These are phyloP conservation scores for Lepidurus packardi DNA, from an alignment of 1,140 invertebrate genomes.

Conservation along the genomic window DNA sequence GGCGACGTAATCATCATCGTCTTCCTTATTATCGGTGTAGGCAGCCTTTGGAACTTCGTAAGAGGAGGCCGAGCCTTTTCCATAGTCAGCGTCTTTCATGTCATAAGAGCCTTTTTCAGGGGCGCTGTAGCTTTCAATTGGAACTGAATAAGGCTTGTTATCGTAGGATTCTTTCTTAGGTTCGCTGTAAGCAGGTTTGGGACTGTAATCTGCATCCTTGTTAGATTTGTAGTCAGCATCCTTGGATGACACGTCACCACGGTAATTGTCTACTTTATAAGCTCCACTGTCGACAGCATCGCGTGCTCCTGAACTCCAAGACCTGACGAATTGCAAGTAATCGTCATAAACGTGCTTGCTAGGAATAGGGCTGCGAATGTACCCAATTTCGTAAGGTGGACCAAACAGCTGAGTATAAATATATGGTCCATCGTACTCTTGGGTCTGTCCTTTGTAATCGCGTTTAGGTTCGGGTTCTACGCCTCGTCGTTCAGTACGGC, in stretches of 20 bases:
- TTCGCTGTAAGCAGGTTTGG: conserved; percentile 28
- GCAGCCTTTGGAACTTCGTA: conserved; percentile 32
- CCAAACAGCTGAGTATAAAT: conserved; percentile 34
- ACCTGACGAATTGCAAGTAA: conserved; percentile 34
- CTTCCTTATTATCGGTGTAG: neutral
- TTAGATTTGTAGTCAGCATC: conserved; percentile 4
- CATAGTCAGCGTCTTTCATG: conserved; percentile 27
- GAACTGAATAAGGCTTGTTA: neutral
- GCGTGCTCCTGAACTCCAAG: conserved; percentile 29
- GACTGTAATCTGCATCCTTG: conserved; percentile 17
- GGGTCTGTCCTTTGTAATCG: conserved; percentile 29
- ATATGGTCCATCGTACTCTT: conserved; percentile 35
- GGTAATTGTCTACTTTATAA: neutral
- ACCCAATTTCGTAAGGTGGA: conserved; percentile 35
- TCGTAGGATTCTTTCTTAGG: conserved; percentile 26
- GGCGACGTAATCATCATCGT: neutral
- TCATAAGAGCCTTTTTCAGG: neutral
- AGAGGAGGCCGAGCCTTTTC: conserved; percentile 5
- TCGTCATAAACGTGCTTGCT: conserved; percentile 35
- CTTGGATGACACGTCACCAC: conserved; percentile 21
- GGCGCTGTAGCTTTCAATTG: neutral
- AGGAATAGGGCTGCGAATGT: conserved; percentile 34
- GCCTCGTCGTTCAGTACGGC: neutral
- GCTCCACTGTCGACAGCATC: conserved; percentile 31
- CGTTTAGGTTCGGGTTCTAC: neutral